Evolutionary conservation across 2,113 vertebrate species (phyloP).

Genomic region (human (Homo sapiens)): GRCh38 chr5:132464001-132464500

Average conservation of each 20-base stretch:
- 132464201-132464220: not conserved
- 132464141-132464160: not conserved
- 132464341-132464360: not conserved
- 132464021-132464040: not conserved
- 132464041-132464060: not conserved
- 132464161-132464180: not conserved
- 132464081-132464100: not conserved
- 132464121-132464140: not conserved
- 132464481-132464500: not conserved
- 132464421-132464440: not conserved
- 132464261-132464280: not conserved
- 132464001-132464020: not conserved
- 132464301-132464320: not conserved
- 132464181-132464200: not conserved
- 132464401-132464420: conserved; percentile 71
- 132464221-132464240: not conserved
- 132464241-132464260: not conserved
- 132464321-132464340: not conserved
- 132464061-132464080: not conserved
- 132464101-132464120: not conserved
- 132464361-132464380: not conserved
- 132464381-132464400: conserved; percentile 49
- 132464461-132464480: conserved; percentile 41
- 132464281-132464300: not conserved
- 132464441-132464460: not conserved